These are phyloP conservation scores for Equus przewalskii DNA, from an alignment of 2,113 vertebrate species.

Conservation along the genomic window DNA sequence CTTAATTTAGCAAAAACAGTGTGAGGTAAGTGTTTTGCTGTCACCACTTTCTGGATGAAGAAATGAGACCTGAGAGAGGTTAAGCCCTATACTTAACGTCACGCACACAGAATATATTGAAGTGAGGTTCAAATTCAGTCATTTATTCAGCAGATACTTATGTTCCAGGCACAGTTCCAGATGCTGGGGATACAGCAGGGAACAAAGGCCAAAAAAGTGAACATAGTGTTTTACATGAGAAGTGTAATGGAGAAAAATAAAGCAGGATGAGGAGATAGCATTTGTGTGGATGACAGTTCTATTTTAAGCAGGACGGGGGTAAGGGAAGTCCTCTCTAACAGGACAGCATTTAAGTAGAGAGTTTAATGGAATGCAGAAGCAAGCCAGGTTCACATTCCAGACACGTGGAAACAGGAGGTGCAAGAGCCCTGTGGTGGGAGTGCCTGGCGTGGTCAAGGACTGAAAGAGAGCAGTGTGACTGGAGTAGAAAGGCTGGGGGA, in stretches of 20 bases:
- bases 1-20: neutral
- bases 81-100: neutral
- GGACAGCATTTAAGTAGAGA: neutral
- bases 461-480: neutral
- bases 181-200: neutral
- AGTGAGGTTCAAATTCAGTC: neutral
- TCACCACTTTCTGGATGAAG: neutral
- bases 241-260: neutral
- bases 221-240: neutral
- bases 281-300: neutral
- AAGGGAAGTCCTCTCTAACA: neutral
- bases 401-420: neutral
- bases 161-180: neutral
- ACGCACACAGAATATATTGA: neutral
- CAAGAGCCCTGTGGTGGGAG: neutral
- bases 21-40: neutral
- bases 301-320: neutral
- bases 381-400: neutral
- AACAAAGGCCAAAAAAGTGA: neutral
- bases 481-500: neutral
- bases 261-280: neutral
- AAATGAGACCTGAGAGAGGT: neutral
- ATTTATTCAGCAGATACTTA: conserved; percentile 29
- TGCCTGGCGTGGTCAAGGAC: neutral
- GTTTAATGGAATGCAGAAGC: neutral